Percentiles rank a stretch among this genome's conserved stretches.
These are phyloP conservation scores for Cecidostiba fungosa DNA, from an alignment of 2,888 invertebrate genomes.

Conservation along the genomic window DNA sequence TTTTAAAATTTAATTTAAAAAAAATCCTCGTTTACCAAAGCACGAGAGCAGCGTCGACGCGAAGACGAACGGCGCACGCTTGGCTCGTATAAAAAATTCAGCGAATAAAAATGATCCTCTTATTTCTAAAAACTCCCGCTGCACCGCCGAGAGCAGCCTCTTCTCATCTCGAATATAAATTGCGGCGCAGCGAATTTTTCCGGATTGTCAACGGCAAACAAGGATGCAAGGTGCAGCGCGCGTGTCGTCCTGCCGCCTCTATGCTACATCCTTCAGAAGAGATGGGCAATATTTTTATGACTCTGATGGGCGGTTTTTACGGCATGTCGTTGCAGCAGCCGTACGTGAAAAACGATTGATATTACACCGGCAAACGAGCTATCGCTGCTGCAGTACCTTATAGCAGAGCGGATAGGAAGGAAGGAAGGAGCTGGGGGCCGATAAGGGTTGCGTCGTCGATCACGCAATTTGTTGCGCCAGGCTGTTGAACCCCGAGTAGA, in stretches of 20 bases:
- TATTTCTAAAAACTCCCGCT: not conserved
- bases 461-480: constrained; percentile 36
- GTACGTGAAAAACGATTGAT: constrained; percentile 40
- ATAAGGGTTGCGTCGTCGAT: constrained; percentile 44
- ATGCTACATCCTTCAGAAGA: not conserved
- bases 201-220: constrained; percentile 23
- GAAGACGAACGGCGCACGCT: not conserved
- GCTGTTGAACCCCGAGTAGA: too few species aligned
- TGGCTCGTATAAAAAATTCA: not conserved
- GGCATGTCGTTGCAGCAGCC: not conserved
- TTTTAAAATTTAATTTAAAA: too few species aligned
- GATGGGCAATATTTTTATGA: constrained; percentile 45
- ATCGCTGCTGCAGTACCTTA: not conserved
- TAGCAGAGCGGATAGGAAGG: too few species aligned
- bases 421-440: not conserved
- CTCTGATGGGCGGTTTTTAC: constrained; percentile 3
- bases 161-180: constrained; percentile 5
- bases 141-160: not conserved
- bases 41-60: not conserved
- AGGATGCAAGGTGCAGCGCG: too few species aligned
- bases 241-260: too few species aligned
- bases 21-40: too few species aligned
- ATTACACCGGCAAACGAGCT: not conserved
- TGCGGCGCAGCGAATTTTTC: constrained; percentile 30
- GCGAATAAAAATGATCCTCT: not conserved